Conservation (phyloP, 2,113 vertebrate species). For the Gymnarchus niloticus region DNA sequence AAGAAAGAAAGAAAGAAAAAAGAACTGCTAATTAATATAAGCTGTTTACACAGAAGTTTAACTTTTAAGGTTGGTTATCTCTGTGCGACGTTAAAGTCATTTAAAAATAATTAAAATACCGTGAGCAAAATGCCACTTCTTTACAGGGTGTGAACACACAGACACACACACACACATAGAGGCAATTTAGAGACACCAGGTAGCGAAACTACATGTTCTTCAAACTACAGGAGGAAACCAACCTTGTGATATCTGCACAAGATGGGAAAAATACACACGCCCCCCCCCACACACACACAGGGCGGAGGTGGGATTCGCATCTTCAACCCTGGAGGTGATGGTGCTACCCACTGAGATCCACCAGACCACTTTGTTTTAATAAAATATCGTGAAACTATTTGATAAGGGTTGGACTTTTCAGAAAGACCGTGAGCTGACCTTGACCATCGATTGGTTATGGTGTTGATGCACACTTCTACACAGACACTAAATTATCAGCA, state of each 20-base stretch:
- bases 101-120: neutral
- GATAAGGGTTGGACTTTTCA: neutral
- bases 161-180: neutral
- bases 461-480: neutral
- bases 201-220: neutral
- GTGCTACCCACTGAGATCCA: neutral
- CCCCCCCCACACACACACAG: neutral
- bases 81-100: neutral
- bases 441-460: neutral
- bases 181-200: neutral
- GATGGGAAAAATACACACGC: neutral
- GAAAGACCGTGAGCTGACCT: neutral
- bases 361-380: neutral
- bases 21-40: neutral
- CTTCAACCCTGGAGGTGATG: neutral
- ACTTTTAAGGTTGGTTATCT: neutral
- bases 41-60: neutral
- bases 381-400: neutral
- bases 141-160: neutral
- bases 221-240: too few relatives aligned
- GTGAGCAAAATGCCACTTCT: neutral
- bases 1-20: neutral
- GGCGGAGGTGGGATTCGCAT: neutral
- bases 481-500: neutral
- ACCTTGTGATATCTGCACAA: neutral